These are phyloP conservation scores for Nannoperca obscura DNA, from an alignment of 2,797 vertebrate genomes.

Conservation along the genomic window DNA sequence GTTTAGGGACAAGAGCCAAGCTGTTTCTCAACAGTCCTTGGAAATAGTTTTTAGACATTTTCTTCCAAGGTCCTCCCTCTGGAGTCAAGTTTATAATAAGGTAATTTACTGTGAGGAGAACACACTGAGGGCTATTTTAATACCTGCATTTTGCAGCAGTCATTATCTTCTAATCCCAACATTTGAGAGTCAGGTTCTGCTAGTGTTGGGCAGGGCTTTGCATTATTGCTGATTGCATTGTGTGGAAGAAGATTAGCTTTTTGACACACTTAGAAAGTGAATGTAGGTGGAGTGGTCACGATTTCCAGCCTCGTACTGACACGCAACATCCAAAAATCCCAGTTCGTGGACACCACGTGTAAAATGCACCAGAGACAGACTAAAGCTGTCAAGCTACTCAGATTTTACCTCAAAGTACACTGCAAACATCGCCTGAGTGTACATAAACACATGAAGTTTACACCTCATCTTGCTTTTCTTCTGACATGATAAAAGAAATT, in stretches of 20 bases:
- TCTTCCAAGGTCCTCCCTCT: neutral
- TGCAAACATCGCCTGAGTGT: neutral
- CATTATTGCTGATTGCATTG: neutral
- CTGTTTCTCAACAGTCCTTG: slow-evolving; percentile 19
- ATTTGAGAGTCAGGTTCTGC: neutral
- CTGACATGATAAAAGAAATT: neutral
- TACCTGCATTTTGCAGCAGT: neutral
- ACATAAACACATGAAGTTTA: neutral
- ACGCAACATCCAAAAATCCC: neutral
- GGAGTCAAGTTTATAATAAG: slow-evolving; percentile 1
- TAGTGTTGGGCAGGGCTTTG: neutral
- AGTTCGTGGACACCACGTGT: neutral
- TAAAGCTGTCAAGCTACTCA: neutral
- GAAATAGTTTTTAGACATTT: slow-evolving; percentile 14
- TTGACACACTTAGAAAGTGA: neutral
- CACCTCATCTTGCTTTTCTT: neutral
- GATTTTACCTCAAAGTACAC: neutral
- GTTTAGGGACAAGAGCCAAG: slow-evolving; percentile 7
- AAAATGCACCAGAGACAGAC: neutral
- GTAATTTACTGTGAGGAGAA: neutral
- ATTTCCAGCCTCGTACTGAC: neutral
- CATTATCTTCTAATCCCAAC: neutral
- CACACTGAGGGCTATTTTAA: neutral
- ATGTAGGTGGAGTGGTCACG: neutral
- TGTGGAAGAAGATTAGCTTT: neutral